phyloP scores from a whole-genome alignment of 2,888 invertebrate genomes.

The Yponomeuta malinellus region DNA sequence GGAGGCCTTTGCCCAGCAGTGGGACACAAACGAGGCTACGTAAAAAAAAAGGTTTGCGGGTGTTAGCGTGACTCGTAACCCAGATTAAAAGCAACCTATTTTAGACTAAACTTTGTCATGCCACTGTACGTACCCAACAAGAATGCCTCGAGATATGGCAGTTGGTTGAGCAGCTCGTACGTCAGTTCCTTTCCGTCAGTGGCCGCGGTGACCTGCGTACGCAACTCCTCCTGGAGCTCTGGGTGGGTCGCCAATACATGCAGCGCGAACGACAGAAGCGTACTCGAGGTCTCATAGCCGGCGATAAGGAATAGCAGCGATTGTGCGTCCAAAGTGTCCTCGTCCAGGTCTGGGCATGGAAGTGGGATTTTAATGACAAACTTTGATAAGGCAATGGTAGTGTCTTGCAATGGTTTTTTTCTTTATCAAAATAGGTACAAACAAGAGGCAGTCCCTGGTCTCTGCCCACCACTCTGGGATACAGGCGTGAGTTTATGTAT shows the following conservation, averaged over 20 bases:
- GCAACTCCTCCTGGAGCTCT: conserved; percentile 59
- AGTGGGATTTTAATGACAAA: background rate
- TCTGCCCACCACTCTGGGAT: too few relatives aligned
- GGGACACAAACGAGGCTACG: too few relatives aligned
- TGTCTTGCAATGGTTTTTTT: background rate
- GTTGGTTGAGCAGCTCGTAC: conserved; percentile 50
- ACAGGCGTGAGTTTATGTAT: too few relatives aligned
- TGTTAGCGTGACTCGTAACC: too few relatives aligned
- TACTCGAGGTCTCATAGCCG: conserved; percentile 78
- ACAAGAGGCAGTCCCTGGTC: too few relatives aligned
- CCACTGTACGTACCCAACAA: conserved; percentile 39
- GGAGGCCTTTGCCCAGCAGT: too few relatives aligned
- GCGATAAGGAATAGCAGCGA: conserved; percentile 75
- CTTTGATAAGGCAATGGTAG: background rate
- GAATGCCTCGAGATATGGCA: conserved; percentile 58
- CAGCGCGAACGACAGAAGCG: conserved; percentile 71
- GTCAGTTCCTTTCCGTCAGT: conserved; percentile 53
- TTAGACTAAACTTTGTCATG: too few relatives aligned
- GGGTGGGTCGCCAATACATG: conserved; percentile 69
- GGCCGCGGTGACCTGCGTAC: conserved; percentile 53
- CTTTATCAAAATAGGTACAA: too few relatives aligned
- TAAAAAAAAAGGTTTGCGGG: too few relatives aligned
- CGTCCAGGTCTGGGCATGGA: conserved; percentile 56
- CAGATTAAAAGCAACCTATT: too few relatives aligned
- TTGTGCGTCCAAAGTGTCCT: conserved; percentile 74